Percentiles rank a stretch among this genome's conserved stretches.
These are phyloP conservation scores for Drosophila dunni DNA, from an alignment of 1,140 invertebrate species.

Conservation along the genomic window DNA sequence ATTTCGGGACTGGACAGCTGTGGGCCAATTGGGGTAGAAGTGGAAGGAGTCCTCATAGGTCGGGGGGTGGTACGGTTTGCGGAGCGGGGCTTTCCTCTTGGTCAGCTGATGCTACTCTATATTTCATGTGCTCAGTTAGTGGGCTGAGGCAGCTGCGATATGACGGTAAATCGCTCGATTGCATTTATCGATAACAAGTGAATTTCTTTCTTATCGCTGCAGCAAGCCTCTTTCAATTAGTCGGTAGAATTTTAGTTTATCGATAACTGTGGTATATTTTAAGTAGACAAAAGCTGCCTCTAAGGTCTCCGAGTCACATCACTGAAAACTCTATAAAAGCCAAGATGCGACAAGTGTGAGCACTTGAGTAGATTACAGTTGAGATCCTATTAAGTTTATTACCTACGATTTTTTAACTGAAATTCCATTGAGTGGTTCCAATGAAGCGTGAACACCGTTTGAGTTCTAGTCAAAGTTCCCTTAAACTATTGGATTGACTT, in stretches of 20 bases:
- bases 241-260: not conserved
- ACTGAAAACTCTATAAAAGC: conserved; percentile 19
- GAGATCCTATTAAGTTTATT: conserved; percentile 28
- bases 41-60: not conserved
- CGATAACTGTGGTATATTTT: not conserved
- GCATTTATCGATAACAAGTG: not conserved
- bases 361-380: conserved; percentile 29
- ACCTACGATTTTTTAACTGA: conserved; percentile 17
- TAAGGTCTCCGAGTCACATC: too few relatives aligned
- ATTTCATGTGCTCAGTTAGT: not conserved
- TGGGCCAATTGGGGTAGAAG: not conserved
- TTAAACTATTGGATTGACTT: too few relatives aligned
- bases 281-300: too few relatives aligned
- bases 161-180: not conserved
- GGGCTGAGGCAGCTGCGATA: not conserved
- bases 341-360: conserved; percentile 55
- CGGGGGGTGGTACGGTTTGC: too few relatives aligned
- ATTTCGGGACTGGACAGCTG: not conserved
- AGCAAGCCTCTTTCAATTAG: too few relatives aligned
- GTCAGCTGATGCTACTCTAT: conserved; percentile 14
- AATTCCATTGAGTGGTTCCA: conserved; percentile 22
- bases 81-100: not conserved
- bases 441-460: not conserved
- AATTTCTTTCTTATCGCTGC: not conserved
- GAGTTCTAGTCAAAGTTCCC: too few relatives aligned